Percentiles rank a stretch among this genome's conserved stretches.
These are phyloP conservation scores for Euthynnus affinis DNA, from an alignment of 2,797 vertebrate species.

Conservation along the genomic window DNA sequence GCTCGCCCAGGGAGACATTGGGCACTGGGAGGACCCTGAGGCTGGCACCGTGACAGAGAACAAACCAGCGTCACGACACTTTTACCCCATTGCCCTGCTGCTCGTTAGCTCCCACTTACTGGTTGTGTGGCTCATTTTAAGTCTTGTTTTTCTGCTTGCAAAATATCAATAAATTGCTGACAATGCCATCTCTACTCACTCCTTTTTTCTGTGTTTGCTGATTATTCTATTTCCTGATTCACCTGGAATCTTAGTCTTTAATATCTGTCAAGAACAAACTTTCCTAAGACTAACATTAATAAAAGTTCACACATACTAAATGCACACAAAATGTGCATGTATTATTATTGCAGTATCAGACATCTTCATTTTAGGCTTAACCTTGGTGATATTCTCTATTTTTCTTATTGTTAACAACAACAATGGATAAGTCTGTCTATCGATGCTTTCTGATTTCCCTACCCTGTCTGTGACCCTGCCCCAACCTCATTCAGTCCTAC, in stretches of 20 bases:
- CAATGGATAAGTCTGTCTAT: not conserved
- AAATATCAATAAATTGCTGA: conserved; percentile 98
- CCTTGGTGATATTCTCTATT: not conserved
- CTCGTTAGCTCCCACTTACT: conserved; percentile 99
- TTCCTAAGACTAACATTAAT: not conserved
- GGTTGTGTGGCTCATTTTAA: conserved; percentile 99
- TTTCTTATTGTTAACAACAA: not conserved
- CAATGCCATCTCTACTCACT: conserved; percentile 76
- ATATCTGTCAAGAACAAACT: conserved; percentile 2
- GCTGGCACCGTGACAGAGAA: conserved; percentile 94
- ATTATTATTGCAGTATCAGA: not conserved
- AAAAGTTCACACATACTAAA: not conserved
- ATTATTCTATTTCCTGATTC: conserved; percentile 32
- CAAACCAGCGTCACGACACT: conserved; percentile 99
- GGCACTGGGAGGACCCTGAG: conserved; percentile 96
- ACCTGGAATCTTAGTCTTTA: not conserved
- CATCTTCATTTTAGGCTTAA: not conserved
- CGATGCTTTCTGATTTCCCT: not conserved
- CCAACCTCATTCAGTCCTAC: not conserved
- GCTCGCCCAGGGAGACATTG: conserved; percentile 93
- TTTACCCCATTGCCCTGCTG: conserved; percentile 99
- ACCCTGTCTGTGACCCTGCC: not conserved
- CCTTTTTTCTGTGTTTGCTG: conserved; percentile 62
- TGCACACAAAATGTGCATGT: not conserved
- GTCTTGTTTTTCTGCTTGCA: conserved; percentile 99